Base-by-base conservation (phyloP, 2,888 invertebrate genomes). In the Glyphotaelius pellucidus region DNA sequence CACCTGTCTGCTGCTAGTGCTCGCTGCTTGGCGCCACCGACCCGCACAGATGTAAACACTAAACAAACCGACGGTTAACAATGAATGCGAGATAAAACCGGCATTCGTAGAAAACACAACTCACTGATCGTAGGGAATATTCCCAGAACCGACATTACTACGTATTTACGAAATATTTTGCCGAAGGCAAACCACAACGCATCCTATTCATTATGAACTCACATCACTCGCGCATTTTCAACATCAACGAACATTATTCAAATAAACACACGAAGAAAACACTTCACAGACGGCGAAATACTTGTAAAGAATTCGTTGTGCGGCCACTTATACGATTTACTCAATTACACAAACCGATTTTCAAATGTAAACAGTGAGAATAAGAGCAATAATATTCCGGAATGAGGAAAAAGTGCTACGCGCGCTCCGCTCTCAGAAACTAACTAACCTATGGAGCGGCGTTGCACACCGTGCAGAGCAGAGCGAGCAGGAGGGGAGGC, bases 271-370 rank as follows among this genome's bases (percentile, higher is more conserved):
- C 80, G 30, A 42, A n/a, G 32, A 80, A 91, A 88, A 91, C 90
- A 88, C 91, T 90, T 87, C 67, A 90, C 79, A 90, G 38, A 80
- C 80, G n/a, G 15, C 88, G 67, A 30, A 88, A 88, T 52, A 86
- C 79, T 35, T 80, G 52, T 47, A 86, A 47, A 83, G 25, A 85
- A 32, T 14, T 35, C 35, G 25, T 19, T 47, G 5, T 25, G 31
- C 88, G 88, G 25, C 52, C 90, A 94, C 93, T 94, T 30, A 32
- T 31, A 95, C 95, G 95, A 95, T 94, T 94, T 94, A 94, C 94
- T 79, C 52, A 52, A 52, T 87, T 85, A 95, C 95, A 94, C 94
- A 94, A 94, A 94, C 94, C 90, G 80, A 79, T 86, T 92, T 89
- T 38, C 83, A 85, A 92, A 92, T 91, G 92, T 92, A 92, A 92